A percentile compares a stretch with the other conserved stretches of the same genome.
These are phyloP conservation scores for Aphidius gifuensis DNA, from an alignment of 1,140 invertebrate species.

Conservation along the genomic window DNA sequence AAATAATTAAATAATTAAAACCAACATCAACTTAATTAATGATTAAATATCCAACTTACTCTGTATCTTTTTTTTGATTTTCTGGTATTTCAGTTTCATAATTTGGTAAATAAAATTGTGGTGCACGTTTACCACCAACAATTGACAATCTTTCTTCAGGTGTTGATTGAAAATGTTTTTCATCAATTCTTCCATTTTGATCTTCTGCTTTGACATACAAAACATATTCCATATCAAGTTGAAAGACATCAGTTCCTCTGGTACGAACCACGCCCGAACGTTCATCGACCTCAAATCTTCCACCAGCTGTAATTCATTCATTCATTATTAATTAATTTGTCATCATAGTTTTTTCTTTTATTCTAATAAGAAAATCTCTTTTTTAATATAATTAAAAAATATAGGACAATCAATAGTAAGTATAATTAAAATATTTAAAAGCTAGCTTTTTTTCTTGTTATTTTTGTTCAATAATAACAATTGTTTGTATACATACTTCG, in stretches of 20 bases:
- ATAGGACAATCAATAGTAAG: neutral
- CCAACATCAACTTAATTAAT: neutral
- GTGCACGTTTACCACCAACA: constrained; percentile 88
- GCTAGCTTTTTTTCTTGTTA: no score
- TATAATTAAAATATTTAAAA: neutral
- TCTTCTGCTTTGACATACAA: constrained; percentile 94
- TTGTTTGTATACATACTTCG: constrained; percentile 57
- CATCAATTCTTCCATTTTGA: constrained; percentile 87
- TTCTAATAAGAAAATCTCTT: neutral
- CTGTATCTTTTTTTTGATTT: constrained; percentile 93
- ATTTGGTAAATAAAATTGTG: constrained; percentile 90
- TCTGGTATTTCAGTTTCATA: constrained; percentile 94
- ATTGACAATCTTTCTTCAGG: constrained; percentile 88
- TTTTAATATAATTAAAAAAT: neutral
- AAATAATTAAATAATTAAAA: constrained; percentile 18
- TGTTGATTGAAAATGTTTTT: constrained; percentile 84
- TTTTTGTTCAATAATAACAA: neutral
- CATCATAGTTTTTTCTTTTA: neutral
- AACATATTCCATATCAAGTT: constrained; percentile 94
- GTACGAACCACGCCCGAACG: constrained; percentile 91
- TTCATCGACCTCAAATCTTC: constrained; percentile 85
- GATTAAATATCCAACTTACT: constrained; percentile 60
- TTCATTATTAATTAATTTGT: constrained; percentile 4
- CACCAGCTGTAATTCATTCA: constrained; percentile 58
- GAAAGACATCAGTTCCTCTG: constrained; percentile 84